Conservation (phyloP, 2,113 vertebrate species). For the Chaetops frenatus region DNA sequence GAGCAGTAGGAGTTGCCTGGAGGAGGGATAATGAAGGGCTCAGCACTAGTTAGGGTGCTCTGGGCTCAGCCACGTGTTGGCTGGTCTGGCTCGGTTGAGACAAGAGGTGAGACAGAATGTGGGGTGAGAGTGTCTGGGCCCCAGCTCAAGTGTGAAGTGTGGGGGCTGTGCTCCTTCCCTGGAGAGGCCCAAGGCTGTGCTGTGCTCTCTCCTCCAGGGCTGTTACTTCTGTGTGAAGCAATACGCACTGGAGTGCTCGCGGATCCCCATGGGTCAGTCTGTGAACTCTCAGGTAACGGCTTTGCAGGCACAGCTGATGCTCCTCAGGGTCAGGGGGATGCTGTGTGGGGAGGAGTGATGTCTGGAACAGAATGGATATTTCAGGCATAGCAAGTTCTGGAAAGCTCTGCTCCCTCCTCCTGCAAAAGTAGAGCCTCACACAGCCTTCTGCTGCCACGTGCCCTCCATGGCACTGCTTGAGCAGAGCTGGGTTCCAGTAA, state of each 20-base stretch:
- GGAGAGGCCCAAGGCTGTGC: not conserved
- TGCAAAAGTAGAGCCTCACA: not conserved
- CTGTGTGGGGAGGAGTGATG: not conserved
- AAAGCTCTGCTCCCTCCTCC: not conserved
- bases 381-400: not conserved
- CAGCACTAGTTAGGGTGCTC: not conserved
- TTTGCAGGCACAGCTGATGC: not conserved
- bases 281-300: conserved; percentile 95
- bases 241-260: conserved; percentile 93
- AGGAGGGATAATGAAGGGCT: not conserved
- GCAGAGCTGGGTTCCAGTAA: not conserved
- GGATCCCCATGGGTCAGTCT: conserved; percentile 96
- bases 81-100: not conserved
- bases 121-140: not conserved
- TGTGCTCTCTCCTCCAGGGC: conserved; percentile 72
- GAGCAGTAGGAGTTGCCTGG: not conserved
- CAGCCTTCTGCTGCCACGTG: not conserved
- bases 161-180: not conserved
- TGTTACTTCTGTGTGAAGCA: conserved; percentile 99
- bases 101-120: not conserved
- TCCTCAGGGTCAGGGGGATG: not conserved
- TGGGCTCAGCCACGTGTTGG: not conserved
- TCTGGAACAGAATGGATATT: not conserved
- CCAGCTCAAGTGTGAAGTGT: not conserved
- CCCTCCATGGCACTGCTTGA: not conserved